Evolutionary conservation across 2,113 vertebrate species (phyloP).

Genomic region (Ophthalmolycus amberensis): DNA sequence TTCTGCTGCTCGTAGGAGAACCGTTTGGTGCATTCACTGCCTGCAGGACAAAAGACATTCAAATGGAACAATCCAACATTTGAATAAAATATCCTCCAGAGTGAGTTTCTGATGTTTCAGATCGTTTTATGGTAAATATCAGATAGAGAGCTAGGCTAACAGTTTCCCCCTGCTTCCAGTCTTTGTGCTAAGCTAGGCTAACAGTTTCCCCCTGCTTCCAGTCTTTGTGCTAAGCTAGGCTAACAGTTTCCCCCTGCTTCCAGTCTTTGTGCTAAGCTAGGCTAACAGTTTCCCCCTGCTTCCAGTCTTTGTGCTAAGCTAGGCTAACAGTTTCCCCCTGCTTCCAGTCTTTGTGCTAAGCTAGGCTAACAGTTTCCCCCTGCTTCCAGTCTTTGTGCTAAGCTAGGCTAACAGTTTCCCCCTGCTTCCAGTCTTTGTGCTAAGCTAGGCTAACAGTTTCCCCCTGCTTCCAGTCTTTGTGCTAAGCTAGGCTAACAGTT

Average conservation of each 20-base stretch:
- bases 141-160: neutral
- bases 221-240: no score
- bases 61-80: neutral
- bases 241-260: no score
- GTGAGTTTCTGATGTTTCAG: neutral
- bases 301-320: neutral
- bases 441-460: no score
- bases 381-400: no score
- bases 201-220: no score
- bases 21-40: conserved; percentile 85
- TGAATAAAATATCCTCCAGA: neutral
- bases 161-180: no score
- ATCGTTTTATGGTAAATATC: neutral
- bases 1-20: conserved; percentile 84
- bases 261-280: no score
- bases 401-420: no score
- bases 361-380: neutral
- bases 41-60: conserved; percentile 68
- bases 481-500: neutral
- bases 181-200: no score
- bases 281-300: no score
- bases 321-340: neutral
- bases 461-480: neutral
- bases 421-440: no score
- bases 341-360: neutral